These are phyloP conservation scores for Threskiornis aethiopicus DNA, from an alignment of 2,797 vertebrate species.

Conservation along the genomic window DNA sequence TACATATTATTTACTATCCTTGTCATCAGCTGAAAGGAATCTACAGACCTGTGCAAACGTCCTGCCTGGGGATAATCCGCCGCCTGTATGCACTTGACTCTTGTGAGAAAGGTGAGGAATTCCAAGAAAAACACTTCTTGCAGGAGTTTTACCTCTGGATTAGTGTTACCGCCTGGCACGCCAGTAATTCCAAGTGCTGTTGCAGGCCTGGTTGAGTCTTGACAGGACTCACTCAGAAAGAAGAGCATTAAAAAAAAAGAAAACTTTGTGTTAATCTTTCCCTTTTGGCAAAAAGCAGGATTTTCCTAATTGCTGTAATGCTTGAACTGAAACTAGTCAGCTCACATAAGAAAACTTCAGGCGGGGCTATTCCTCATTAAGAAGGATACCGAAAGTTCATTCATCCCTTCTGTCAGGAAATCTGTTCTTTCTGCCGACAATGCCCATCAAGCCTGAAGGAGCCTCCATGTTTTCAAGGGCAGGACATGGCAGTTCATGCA, in stretches of 20 bases:
- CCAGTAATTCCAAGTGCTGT: background rate
- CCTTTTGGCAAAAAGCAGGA: background rate
- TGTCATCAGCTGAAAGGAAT: background rate
- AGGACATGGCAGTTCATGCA: background rate
- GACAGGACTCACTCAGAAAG: background rate
- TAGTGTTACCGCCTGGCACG: background rate
- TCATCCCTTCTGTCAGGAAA: constrained; percentile 24
- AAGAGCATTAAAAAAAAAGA: background rate
- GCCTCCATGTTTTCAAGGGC: background rate
- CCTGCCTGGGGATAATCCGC: background rate
- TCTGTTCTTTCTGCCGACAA: background rate
- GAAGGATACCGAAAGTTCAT: constrained; percentile 28
- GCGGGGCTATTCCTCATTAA: background rate
- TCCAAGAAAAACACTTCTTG: constrained; percentile 28
- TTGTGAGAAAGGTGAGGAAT: background rate
- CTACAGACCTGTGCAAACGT: background rate
- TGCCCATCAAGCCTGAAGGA: background rate
- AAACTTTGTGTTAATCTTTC: background rate
- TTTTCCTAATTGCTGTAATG: constrained; percentile 26
- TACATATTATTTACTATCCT: background rate
- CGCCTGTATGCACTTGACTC: background rate
- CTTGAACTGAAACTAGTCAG: background rate
- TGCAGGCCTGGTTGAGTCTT: background rate
- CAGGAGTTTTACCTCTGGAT: background rate
- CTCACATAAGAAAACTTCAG: background rate